Conservation (phyloP, 2,113 vertebrate genomes). For the Oreochromis tanganicae region DNA sequence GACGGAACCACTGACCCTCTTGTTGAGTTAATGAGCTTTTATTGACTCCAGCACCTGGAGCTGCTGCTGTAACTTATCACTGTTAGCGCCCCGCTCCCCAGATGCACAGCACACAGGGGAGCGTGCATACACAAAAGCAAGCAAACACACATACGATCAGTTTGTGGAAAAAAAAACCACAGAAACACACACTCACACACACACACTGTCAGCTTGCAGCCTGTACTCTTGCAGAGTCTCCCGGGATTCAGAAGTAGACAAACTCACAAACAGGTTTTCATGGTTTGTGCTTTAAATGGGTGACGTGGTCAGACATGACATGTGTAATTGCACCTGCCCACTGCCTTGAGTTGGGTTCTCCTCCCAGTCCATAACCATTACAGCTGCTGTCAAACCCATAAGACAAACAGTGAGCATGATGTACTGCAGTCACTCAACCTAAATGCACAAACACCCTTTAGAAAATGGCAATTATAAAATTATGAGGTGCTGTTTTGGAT, state of each 20-base stretch:
- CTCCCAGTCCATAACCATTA: not conserved
- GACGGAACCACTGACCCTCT: conserved; percentile 62
- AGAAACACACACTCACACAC: not conserved
- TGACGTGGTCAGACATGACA: not conserved
- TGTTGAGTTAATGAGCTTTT: conserved; percentile 70
- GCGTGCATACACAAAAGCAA: not conserved
- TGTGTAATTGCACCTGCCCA: not conserved
- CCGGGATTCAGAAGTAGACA: not conserved
- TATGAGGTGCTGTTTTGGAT: accelerated
- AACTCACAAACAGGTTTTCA: not conserved
- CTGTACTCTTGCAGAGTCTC: not conserved
- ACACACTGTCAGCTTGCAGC: not conserved
- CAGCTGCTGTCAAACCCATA: not conserved
- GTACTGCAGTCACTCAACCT: not conserved
- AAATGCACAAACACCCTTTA: not conserved
- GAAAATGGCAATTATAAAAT: not conserved
- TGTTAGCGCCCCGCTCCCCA: conserved; percentile 38
- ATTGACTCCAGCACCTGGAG: conserved; percentile 67
- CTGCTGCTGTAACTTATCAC: conserved; percentile 66
- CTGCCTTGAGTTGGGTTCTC: not conserved
- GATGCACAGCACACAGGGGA: conserved; percentile 19
- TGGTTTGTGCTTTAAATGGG: not conserved
- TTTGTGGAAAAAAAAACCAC: not conserved
- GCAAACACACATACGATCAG: not conserved
- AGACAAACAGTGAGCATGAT: not conserved